Evolutionary conservation across 2,888 invertebrate species (phyloP), one percentile per base, ranked within the genome.

Genomic region (Cylloceria caligata): DNA sequence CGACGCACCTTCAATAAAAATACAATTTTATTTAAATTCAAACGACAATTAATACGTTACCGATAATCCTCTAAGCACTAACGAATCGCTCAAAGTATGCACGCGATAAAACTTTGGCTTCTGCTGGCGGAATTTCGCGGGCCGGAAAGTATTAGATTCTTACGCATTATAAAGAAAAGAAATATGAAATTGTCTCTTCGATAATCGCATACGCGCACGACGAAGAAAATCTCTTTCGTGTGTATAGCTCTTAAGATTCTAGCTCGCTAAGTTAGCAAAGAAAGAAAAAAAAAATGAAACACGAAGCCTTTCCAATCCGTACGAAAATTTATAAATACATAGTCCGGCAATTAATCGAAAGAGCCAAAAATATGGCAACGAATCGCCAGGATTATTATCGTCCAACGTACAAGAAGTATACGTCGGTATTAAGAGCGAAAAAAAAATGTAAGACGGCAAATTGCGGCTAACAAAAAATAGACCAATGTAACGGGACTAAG

Each of bases 401-500:
- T n/a, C n/a, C n/a, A 27, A 16, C 60, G 60, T 60, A 34, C 34
- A 60, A 19, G 24, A 19, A 30, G 57, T 57, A 52, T 52, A 52
- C 30, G 7, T 16, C 30, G 57, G 57, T 30, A 34, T 34, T 16
- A 11, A 34, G 13, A 65, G 24, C 27, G 34, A 47, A 34, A 39
- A 34, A 65, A 47, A 55, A 39, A 19, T 49, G 9, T 55, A 34
- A 24, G 7, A 71, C 30, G n/a, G 21, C 24, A 7, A 16, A 19
- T 30, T 21, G n/a, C 39, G 34, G 57, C 42, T 57, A 11, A 52
- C 16, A 64, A 64, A 60, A 55, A 68, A 55, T 60, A 83, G 80
- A 83, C 83, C 80, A 83, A 83, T 83, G 45, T 71, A 71, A 76
- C 65, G 80, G 83, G 82, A 82, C 80, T 82, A 80, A 82, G 64